Percentiles rank a stretch among this genome's conserved stretches.
Conservation (phyloP, 2,797 vertebrate genomes). For the Lacerta agilis region DNA sequence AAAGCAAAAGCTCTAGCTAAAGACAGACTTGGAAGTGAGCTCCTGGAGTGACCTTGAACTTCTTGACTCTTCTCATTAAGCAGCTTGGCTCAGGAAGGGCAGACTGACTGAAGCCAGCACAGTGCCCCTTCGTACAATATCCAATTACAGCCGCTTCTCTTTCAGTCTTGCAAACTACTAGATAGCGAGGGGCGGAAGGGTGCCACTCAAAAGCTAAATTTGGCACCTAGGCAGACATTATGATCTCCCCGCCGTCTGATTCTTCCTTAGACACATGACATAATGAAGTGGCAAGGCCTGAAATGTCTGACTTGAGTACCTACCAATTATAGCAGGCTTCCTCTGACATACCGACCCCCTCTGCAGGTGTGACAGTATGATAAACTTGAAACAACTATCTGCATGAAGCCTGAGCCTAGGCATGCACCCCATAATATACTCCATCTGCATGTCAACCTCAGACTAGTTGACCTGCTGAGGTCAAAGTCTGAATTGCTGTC, state of each 20-base stretch:
- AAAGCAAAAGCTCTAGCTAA: neutral
- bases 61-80: neutral
- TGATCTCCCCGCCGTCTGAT: neutral
- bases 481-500: neutral
- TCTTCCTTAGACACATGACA: neutral
- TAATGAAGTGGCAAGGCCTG: neutral
- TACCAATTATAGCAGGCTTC: neutral
- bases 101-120: neutral
- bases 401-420: neutral
- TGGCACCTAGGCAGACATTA: constrained; percentile 4
- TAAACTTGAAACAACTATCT: neutral
- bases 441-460: neutral
- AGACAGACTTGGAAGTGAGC: constrained; percentile 3
- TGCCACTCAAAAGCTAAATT: neutral
- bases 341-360: neutral
- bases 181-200: neutral
- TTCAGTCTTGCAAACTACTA: neutral
- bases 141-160: neutral
- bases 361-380: neutral
- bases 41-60: neutral
- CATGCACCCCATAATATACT: neutral
- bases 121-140: neutral
- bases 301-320: neutral
- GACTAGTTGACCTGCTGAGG: neutral
- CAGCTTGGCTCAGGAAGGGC: neutral